A percentile compares a stretch with the other conserved stretches of the same genome.
Evolutionary conservation across 2,888 invertebrate genomes (phyloP).

Genomic region (Luffia ferchaultella): DNA sequence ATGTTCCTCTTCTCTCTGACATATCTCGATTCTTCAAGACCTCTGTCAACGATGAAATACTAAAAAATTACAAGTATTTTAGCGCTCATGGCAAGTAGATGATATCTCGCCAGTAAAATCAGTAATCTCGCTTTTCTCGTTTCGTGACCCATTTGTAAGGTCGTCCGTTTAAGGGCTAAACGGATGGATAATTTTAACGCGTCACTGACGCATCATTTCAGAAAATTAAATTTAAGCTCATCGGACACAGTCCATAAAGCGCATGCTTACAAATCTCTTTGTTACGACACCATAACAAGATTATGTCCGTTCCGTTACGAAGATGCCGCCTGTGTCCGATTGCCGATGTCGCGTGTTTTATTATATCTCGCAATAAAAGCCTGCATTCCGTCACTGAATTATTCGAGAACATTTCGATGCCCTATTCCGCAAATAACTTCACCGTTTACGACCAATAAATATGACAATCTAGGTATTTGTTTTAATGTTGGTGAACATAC

Average conservation of each 20-base stretch:
- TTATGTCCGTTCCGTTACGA: slow-evolving; percentile 59
- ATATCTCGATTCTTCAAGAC: no score
- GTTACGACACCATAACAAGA: slow-evolving; percentile 65
- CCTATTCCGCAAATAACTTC: slow-evolving; percentile 34
- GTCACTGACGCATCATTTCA: slow-evolving; percentile 61
- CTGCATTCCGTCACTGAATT: slow-evolving; percentile 33
- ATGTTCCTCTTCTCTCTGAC: no score
- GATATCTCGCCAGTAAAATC: not conserved
- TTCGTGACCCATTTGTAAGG: no score
- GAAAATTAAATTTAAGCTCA: slow-evolving; percentile 65
- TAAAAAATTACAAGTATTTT: no score
- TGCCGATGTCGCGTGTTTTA: slow-evolving; percentile 53
- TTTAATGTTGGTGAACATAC: not conserved
- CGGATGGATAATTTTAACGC: slow-evolving; percentile 60
- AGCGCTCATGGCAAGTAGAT: no score
- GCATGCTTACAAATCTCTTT: slow-evolving; percentile 66
- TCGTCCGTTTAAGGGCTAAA: not conserved
- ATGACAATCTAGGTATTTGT: slow-evolving; percentile 4
- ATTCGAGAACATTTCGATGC: slow-evolving; percentile 45
- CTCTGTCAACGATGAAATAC: no score
- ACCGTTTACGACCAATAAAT: slow-evolving; percentile 44
- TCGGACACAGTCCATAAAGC: slow-evolving; percentile 65
- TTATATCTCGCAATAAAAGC: slow-evolving; percentile 52
- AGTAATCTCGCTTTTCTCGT: no score
- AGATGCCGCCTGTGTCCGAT: slow-evolving; percentile 38